Evolutionary conservation across 1,140 invertebrate species (phyloP), one percentile per base, ranked within the genome.

Genomic region (Himalopsyche phryganea): DNA sequence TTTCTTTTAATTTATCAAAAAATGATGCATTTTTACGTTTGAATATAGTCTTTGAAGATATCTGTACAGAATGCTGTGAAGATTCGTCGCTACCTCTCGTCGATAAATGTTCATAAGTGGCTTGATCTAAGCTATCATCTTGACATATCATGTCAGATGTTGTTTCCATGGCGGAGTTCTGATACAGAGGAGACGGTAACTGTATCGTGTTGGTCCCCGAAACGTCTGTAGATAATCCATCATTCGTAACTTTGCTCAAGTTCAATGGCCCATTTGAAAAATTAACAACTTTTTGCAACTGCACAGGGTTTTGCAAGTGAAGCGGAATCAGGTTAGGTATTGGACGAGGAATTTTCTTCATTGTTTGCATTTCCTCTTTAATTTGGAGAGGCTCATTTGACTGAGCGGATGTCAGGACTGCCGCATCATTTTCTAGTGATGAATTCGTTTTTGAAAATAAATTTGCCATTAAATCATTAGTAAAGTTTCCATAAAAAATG

Each of bases 1-100:
- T 85, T 69, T 89, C 86, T 71, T 90, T 90, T 11, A 92, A 74
- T 68, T 85, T 86, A 66, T 93, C 89, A 68, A 92, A 91, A 68
- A 92, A 92, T 9, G 85, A 88, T 13, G 84, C 81, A 65, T 86
- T 87, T 67, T 89, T 89, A 72, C 85, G 86, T 60, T 82, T 81
- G 61, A 81, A 80, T 3, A 68, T 70, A 41, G 66, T 70, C 42
- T 68, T 78, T 10, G 54, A 42, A 10, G 47, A 57, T 19, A 68
- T 68, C 6, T 72, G 66, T 4, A 72, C 74, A 5, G 73, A 74
- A 9, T 70, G 46, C 48, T 74, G 72, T 2, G 71, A 67, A 38
- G 70, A 66, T 50, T 73, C 71, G 9, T 69, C 55, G 62, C 52
- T 73, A n/a, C 54, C 59, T 38, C 48, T 63, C 5, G 42, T 36